Percentiles rank a stretch among this genome's conserved stretches.
These are phyloP conservation scores for Pseudomugil gertrudae DNA, from an alignment of 2,797 vertebrate genomes.

Conservation along the genomic window DNA sequence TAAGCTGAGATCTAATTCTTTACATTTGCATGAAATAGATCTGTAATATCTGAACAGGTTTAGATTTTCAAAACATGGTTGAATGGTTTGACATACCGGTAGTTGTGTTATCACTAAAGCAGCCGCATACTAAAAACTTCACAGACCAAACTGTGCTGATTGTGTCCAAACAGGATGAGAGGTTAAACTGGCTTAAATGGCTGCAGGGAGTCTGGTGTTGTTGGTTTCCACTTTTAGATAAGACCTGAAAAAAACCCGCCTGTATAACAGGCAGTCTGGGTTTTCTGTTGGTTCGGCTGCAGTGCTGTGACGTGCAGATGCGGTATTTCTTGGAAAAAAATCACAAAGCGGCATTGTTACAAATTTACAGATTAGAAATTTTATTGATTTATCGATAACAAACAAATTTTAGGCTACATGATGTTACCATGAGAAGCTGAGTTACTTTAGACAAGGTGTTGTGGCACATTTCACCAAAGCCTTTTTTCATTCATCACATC, in stretches of 20 bases:
- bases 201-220: constrained; percentile 1
- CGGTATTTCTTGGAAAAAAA: too few relatives aligned
- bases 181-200: neutral
- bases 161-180: neutral
- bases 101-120: neutral
- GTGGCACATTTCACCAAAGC: neutral
- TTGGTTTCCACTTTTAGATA: neutral
- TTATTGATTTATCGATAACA: constrained; percentile 61
- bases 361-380: too few relatives aligned
- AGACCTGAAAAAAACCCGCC: neutral
- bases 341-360: neutral
- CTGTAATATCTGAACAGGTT: neutral
- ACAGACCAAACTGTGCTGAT: neutral
- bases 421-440: constrained; percentile 39
- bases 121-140: neutral
- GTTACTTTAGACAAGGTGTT: constrained; percentile 41
- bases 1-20: neutral
- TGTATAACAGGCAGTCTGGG: neutral
- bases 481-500: constrained; percentile 9
- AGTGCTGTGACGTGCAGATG: too few relatives aligned
- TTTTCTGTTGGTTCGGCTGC: too few relatives aligned
- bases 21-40: neutral
- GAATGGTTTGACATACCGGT: too few relatives aligned
- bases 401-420: constrained; percentile 13
- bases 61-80: neutral